Conservation (phyloP, 2,797 vertebrate species). For the Myoxocephalus aenaeus region DNA sequence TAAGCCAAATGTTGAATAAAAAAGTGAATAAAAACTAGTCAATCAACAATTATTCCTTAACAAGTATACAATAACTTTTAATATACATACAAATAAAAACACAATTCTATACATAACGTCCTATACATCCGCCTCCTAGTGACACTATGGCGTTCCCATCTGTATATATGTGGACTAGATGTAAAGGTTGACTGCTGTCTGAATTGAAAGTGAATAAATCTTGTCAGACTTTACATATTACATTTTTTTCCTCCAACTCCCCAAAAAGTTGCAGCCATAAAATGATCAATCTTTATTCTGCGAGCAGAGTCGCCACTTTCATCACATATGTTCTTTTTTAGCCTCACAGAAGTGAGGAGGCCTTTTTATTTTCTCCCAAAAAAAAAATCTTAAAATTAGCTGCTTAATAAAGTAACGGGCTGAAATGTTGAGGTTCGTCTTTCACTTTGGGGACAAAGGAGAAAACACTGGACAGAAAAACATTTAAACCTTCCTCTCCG, state of each 20-base stretch:
- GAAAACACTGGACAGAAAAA: no score
- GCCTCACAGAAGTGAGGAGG: slow-evolving; percentile 10
- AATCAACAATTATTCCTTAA: neutral
- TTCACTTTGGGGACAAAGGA: no score
- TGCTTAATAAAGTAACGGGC: no score
- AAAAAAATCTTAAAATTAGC: no score
- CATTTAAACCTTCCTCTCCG: no score
- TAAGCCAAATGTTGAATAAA: neutral
- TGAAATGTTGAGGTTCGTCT: no score
- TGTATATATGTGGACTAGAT: neutral
- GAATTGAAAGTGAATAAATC: neutral
- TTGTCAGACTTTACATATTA: neutral
- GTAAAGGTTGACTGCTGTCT: no score
- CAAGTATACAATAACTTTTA: slow-evolving; percentile 2
- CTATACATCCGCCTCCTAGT: neutral
- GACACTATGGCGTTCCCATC: neutral
- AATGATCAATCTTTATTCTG: no score
- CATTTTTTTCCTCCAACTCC: no score
- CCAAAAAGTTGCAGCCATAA: neutral
- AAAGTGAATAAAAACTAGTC: no score
- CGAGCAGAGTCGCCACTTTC: slow-evolving; percentile 2
- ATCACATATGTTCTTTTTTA: slow-evolving; percentile 38
- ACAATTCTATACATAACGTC: no score
- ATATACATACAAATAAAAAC: no score
- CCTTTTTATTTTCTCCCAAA: neutral